These are phyloP conservation scores for Taurulus bubalis DNA, from an alignment of 2,113 vertebrate species.

Conservation along the genomic window DNA sequence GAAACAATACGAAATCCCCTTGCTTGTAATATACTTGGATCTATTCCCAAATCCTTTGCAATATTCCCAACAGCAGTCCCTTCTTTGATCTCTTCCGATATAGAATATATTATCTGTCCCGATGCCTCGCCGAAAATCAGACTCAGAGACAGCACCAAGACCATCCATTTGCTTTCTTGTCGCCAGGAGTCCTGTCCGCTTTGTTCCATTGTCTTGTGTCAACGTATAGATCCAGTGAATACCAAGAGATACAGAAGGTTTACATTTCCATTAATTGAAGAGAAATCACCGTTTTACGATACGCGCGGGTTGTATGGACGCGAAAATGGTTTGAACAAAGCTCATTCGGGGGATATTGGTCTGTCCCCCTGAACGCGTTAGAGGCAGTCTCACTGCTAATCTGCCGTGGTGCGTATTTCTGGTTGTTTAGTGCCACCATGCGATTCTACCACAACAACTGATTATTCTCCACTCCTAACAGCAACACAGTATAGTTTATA, in stretches of 20 bases:
- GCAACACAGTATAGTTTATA: background rate
- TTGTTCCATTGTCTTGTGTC: slow-evolving; percentile 64
- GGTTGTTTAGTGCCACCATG: slow-evolving; percentile 43
- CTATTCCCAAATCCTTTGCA: slow-evolving; percentile 79
- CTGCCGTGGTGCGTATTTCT: slow-evolving; percentile 7
- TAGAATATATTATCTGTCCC: slow-evolving; percentile 71
- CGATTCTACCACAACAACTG: background rate
- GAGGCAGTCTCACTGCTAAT: background rate
- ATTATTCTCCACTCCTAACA: background rate
- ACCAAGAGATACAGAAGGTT: background rate
- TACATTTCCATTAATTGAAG: background rate
- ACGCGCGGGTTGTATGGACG: background rate
- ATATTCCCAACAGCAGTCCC: slow-evolving; percentile 66
- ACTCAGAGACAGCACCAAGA: slow-evolving; percentile 24
- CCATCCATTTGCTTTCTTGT: background rate
- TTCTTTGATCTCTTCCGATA: slow-evolving; percentile 74
- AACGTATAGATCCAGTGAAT: background rate
- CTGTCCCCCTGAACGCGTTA: background rate
- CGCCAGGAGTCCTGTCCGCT: slow-evolving; percentile 10
- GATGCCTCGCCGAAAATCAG: slow-evolving; percentile 30
- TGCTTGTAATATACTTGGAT: slow-evolving; percentile 44
- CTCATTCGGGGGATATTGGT: too few species aligned
- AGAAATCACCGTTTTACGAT: background rate
- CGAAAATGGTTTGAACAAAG: background rate
- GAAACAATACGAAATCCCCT: slow-evolving; percentile 76